Conservation (phyloP, 2,797 vertebrate genomes). For the Danio kyathit region DNA sequence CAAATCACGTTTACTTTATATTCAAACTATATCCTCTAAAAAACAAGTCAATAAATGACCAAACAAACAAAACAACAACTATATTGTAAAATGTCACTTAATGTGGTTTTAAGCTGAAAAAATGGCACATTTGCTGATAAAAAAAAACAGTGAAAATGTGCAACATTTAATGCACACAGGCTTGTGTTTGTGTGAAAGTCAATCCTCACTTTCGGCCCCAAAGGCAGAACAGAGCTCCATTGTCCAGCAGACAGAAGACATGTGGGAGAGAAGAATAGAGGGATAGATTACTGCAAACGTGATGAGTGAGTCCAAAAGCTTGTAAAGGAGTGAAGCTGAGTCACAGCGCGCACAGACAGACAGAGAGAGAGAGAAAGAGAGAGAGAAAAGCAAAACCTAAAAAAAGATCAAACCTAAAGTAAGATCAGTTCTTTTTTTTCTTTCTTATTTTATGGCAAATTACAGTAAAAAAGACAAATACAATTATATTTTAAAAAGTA, state of each 20-base stretch:
- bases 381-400: no score
- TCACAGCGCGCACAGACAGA: conserved; percentile 7
- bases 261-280: conserved; percentile 10
- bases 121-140: not conserved
- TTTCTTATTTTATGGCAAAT: no score
- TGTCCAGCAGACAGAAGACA: conserved; percentile 25
- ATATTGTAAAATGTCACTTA: no score
- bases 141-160: not conserved
- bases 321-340: conserved; percentile 43
- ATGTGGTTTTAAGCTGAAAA: not conserved
- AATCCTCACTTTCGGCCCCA: not conserved
- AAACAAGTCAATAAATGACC: not conserved
- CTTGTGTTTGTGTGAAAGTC: not conserved
- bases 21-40: not conserved
- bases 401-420: no score
- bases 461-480: no score
- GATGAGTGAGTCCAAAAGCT: conserved; percentile 35
- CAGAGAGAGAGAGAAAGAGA: no score
- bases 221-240: conserved; percentile 44
- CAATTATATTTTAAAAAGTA: no score
- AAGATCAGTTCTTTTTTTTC: no score
- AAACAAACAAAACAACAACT: no score
- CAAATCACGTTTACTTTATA: not conserved
- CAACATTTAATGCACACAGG: not conserved
- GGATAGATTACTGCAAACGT: conserved; percentile 24